These are phyloP conservation scores for Catonia carolina DNA, from an alignment of 2,888 invertebrate species.

Conservation along the genomic window DNA sequence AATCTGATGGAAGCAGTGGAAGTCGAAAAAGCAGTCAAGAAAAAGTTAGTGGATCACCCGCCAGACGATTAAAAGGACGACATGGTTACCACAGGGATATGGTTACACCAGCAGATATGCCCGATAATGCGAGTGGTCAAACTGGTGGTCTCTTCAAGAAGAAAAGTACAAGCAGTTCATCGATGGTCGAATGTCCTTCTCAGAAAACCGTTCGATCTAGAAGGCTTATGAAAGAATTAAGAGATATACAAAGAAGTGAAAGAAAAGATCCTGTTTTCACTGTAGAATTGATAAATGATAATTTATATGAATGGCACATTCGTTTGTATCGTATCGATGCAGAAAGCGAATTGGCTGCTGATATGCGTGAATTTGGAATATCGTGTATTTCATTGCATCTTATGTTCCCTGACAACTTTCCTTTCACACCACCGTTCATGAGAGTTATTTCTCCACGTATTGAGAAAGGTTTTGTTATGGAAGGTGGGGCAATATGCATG, in stretches of 20 bases:
- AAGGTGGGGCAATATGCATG: slow-evolving; percentile 86
- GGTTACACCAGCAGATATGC: slow-evolving; percentile 39
- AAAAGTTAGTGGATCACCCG: slow-evolving; percentile 47
- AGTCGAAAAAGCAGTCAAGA: slow-evolving; percentile 28
- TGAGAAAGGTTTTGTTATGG: slow-evolving; percentile 84
- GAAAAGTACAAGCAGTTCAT: slow-evolving; percentile 37
- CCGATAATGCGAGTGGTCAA: slow-evolving; percentile 37
- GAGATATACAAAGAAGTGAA: slow-evolving; percentile 66
- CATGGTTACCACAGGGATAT: slow-evolving; percentile 37
- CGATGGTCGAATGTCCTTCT: slow-evolving; percentile 39
- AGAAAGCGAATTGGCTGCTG: slow-evolving; percentile 74
- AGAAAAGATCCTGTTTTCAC: slow-evolving; percentile 68
- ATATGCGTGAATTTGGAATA: slow-evolving; percentile 70
- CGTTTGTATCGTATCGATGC: slow-evolving; percentile 73
- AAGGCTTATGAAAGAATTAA: slow-evolving; percentile 78
- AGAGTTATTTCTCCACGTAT: slow-evolving; percentile 61
- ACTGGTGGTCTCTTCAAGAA: slow-evolving; percentile 40
- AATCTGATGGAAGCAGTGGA: slow-evolving; percentile 50
- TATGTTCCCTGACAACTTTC: slow-evolving; percentile 81
- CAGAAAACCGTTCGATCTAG: slow-evolving; percentile 63
- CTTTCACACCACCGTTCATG: slow-evolving; percentile 80
- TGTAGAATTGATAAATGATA: slow-evolving; percentile 79
- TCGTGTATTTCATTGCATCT: slow-evolving; percentile 69
- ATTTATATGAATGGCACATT: slow-evolving; percentile 83
- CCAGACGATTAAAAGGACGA: slow-evolving; percentile 46